phyloP scores from a whole-genome alignment of 1,140 invertebrate genomes.

The Pomacea maculata region DNA sequence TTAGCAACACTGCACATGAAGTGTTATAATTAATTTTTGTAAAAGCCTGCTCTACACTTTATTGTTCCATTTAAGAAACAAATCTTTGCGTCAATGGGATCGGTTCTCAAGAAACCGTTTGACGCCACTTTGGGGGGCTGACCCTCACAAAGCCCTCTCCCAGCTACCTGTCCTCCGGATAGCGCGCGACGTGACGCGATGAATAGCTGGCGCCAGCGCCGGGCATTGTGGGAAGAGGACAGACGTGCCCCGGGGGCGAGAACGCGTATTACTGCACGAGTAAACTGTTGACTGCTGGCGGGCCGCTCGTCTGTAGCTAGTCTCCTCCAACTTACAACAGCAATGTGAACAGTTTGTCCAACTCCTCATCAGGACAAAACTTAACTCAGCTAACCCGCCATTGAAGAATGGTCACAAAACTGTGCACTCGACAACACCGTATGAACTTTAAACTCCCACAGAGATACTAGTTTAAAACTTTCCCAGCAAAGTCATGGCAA shows the following conservation, averaged over 20 bases:
- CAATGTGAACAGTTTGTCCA: neutral
- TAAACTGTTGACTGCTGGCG: constrained; percentile 11
- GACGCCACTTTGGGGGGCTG: neutral
- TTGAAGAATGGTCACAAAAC: too few species aligned
- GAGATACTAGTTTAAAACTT: neutral
- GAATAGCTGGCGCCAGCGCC: neutral
- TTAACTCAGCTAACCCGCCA: neutral
- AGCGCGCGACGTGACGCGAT: neutral
- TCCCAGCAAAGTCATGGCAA: too few species aligned
- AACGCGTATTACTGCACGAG: neutral
- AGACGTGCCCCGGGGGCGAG: neutral
- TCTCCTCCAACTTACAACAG: neutral
- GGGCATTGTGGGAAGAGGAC: neutral
- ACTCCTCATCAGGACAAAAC: neutral
- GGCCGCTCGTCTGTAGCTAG: constrained; percentile 7
- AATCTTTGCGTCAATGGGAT: neutral
- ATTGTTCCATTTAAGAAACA: neutral
- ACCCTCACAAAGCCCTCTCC: neutral
- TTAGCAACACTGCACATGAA: neutral
- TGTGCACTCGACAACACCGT: too few species aligned
- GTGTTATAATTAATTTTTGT: neutral
- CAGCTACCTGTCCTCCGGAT: neutral
- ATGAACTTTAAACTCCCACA: neutral
- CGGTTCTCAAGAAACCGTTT: neutral
- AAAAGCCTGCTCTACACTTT: neutral